These are phyloP conservation scores for Porites rus DNA, from an alignment of 92 coral and sea anemone species.

Conservation along the genomic window DNA sequence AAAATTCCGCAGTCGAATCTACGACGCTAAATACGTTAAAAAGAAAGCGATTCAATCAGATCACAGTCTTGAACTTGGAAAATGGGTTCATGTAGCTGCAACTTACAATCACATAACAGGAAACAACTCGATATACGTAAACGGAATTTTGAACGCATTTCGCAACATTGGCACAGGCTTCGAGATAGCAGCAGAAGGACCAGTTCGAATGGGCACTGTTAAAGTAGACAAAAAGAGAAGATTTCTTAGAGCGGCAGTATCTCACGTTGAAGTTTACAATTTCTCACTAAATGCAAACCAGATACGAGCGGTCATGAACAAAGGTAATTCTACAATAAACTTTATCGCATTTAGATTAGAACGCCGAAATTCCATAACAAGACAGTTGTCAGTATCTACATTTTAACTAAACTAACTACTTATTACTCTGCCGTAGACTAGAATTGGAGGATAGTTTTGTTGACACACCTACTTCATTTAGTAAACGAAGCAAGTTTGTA, in stretches of 20 bases:
- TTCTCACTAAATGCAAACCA: not conserved
- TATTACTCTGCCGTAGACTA: no score
- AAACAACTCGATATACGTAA: not conserved
- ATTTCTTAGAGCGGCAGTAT: no score
- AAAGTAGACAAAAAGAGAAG: no score
- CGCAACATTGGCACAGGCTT: not conserved
- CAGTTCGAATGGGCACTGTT: constrained; percentile 18
- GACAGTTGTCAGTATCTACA: no score
- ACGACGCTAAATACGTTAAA: not conserved
- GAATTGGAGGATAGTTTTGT: no score
- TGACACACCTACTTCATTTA: no score
- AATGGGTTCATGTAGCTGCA: constrained; percentile 40
- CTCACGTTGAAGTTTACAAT: constrained; percentile 27
- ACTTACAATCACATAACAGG: constrained; percentile 16
- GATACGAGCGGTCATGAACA: not conserved
- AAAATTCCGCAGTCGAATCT: constrained; percentile 7
- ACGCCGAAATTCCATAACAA: no score
- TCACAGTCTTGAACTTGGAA: not conserved
- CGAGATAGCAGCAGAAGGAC: constrained; percentile 5
- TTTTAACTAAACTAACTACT: no score
- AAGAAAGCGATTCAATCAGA: no score
- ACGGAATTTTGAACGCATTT: not conserved
- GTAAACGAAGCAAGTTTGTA: no score
- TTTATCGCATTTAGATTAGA: no score
- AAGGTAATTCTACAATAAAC: not conserved